These are phyloP conservation scores for Ditylenchus weischeri DNA, from an alignment of 2,888 invertebrate genomes.

Conservation along the genomic window DNA sequence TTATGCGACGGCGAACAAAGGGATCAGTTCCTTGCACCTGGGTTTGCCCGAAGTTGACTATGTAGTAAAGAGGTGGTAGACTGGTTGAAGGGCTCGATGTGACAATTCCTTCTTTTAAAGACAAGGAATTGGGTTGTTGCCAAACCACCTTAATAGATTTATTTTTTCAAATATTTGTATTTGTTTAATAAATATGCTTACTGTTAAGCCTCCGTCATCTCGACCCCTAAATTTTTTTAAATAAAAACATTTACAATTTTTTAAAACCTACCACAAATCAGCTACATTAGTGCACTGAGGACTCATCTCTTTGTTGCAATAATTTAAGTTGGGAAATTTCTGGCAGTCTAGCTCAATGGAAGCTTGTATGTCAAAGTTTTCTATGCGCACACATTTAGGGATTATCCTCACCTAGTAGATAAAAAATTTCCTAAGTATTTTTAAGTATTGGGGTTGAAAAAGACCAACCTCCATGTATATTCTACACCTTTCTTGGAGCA, in stretches of 20 bases:
- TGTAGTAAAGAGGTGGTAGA: constrained; percentile 41
- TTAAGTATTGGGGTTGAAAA: neutral
- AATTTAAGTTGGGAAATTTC: constrained; percentile 42
- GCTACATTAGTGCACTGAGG: constrained; percentile 44
- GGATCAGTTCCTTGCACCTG: constrained; percentile 42
- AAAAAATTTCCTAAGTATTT: neutral
- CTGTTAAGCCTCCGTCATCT: constrained; percentile 33
- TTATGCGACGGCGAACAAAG: constrained; percentile 45
- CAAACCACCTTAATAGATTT: constrained; percentile 40
- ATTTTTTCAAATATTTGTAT: neutral
- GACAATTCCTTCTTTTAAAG: neutral
- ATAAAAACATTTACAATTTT: too few species aligned
- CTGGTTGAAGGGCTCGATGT: neutral
- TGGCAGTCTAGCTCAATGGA: constrained; percentile 52
- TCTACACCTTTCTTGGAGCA: constrained; percentile 47
- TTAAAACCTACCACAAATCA: constrained; percentile 27
- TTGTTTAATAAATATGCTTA: neutral
- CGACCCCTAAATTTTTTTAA: constrained; percentile 20
- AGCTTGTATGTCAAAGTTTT: constrained; percentile 50
- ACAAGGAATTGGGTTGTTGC: constrained; percentile 29
- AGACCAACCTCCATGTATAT: constrained; percentile 46
- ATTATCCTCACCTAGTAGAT: constrained; percentile 3
- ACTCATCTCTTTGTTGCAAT: constrained; percentile 40
- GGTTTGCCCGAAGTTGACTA: constrained; percentile 46
- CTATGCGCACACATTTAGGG: constrained; percentile 45